Conservation (phyloP, 2,797 vertebrate species). For the Anolis apletophallus region DNA sequence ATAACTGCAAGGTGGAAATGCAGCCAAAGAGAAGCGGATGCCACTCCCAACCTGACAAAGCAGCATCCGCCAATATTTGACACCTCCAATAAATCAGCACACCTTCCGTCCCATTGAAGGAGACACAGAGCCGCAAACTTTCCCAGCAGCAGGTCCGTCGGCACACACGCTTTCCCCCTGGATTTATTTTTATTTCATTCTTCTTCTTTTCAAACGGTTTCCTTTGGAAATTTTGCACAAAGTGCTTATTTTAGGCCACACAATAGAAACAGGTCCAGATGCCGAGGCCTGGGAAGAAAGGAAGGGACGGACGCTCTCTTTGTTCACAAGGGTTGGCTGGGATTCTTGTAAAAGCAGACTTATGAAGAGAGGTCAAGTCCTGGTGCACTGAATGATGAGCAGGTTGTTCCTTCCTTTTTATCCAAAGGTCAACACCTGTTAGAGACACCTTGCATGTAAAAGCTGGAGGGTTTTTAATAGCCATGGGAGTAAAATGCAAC, state of each 20-base stretch:
- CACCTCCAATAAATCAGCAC: not conserved
- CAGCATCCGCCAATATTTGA: not conserved
- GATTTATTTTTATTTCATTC: not conserved
- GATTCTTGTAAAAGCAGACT: not conserved
- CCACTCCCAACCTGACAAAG: not conserved
- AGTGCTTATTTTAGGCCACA: slow-evolving; percentile 15
- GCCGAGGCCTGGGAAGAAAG: not conserved
- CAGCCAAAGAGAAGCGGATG: not conserved
- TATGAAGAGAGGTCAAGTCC: not conserved
- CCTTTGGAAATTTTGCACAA: slow-evolving; percentile 21
- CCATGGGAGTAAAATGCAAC: not conserved
- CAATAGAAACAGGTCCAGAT: not conserved
- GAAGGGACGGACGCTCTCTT: not conserved
- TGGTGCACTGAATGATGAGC: too few species aligned
- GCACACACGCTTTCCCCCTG: not conserved
- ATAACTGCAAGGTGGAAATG: not conserved
- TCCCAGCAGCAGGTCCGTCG: not conserved
- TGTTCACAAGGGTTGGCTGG: not conserved
- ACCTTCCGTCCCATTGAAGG: not conserved
- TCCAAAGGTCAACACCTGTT: not conserved
- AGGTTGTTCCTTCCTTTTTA: not conserved
- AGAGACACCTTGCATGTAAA: not conserved
- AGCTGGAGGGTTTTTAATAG: not conserved
- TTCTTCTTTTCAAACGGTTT: not conserved
- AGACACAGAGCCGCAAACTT: not conserved